Evolutionary conservation across 30 jellyfish, hydroid and myxozoan genomes (phyloP).

Genomic region (Turritopsis dohrnii): DNA sequence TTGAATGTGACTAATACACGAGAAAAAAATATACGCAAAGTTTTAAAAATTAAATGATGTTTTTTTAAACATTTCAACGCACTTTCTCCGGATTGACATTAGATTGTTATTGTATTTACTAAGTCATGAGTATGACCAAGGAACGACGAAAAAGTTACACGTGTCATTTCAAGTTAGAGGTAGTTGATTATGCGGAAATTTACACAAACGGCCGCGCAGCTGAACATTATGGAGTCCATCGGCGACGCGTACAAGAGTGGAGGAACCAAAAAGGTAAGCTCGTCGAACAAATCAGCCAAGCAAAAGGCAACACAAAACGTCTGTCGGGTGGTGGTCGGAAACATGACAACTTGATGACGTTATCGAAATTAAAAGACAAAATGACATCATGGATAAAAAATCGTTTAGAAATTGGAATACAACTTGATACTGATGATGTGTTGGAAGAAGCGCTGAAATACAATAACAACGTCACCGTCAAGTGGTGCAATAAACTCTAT

Average conservation of each 20-base stretch:
- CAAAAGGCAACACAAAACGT: constrained; percentile 14
- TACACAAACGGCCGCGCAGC: constrained; percentile 7
- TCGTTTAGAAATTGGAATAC: not conserved
- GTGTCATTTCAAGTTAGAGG: constrained; percentile 17
- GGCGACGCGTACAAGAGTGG: constrained; percentile 29
- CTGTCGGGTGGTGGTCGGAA: constrained; percentile 25
- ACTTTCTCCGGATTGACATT: not conserved
- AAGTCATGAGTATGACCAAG: not conserved
- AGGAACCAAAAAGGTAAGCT: constrained; percentile 12
- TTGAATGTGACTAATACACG: not conserved
- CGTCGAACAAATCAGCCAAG: not conserved
- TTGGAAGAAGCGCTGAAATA: not conserved
- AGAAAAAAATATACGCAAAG: not conserved
- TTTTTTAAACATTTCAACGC: not conserved
- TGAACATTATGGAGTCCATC: constrained; percentile 18
- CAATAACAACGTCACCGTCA: not conserved
- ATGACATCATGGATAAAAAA: not conserved
- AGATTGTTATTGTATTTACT: not conserved
- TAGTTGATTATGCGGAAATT: constrained; percentile 17
- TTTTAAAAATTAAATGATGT: not conserved
- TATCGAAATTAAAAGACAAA: not conserved
- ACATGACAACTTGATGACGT: not conserved
- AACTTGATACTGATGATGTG: not conserved
- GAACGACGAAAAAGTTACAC: constrained; percentile 25
- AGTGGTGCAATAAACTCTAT: not conserved